A percentile compares a stretch with the other conserved stretches of the same genome.
These are phyloP conservation scores for Vombatus ursinus DNA, from an alignment of 2,113 vertebrate species.

Conservation along the genomic window DNA sequence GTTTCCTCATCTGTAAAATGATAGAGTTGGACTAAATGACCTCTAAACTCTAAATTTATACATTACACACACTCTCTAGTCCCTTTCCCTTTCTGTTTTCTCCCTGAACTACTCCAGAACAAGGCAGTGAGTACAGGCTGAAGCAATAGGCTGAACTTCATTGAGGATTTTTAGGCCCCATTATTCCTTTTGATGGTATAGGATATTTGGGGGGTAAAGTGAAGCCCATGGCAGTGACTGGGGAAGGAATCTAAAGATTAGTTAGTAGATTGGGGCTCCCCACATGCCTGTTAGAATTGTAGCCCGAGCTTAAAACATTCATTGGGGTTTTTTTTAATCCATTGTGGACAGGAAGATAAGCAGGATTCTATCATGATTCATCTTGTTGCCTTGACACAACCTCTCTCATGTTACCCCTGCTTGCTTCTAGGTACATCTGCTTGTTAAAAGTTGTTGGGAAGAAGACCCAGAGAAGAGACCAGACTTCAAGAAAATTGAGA, in stretches of 20 bases:
- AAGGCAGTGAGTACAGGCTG: not conserved
- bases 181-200: not conserved
- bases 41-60: not conserved
- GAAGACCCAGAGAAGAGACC: conserved; percentile 97
- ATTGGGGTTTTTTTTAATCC: not conserved
- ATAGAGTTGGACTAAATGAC: not conserved
- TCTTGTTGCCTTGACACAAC: conserved; percentile 25
- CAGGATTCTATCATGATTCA: not conserved
- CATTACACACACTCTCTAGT: not conserved
- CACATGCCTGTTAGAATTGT: not conserved
- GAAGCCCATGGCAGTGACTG: too few species aligned
- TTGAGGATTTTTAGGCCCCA: not conserved
- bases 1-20: not conserved
- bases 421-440: conserved; percentile 86
- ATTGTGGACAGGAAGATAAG: conserved; percentile 22
- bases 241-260: not conserved
- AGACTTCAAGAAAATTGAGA: conserved; percentile 97
- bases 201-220: not conserved
- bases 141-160: not conserved
- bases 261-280: not conserved
- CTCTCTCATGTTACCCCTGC: conserved; percentile 20
- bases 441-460: conserved; percentile 97
- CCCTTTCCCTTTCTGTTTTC: not conserved
- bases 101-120: not conserved
- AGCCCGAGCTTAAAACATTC: not conserved